Base-by-base conservation (phyloP, 2,113 vertebrate species). In the Pseudorasbora parva region DNA sequence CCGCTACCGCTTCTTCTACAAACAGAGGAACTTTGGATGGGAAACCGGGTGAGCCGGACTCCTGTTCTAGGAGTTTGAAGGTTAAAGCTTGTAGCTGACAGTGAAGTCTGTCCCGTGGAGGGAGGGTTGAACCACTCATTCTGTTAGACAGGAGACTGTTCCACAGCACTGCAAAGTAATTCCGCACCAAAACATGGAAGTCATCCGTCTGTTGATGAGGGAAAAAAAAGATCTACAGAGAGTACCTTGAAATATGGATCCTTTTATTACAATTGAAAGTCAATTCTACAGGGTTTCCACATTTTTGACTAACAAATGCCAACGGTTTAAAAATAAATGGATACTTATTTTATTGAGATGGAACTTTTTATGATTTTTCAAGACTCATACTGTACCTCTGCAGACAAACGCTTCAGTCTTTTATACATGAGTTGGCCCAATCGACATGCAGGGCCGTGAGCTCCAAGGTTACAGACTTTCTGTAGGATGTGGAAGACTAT, bases 401-500 rank as follows among this genome's bases (percentile, higher is more conserved):
- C 68, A 60, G 86, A 92, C 89, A 17, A 89, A 78, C 5, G 30
- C 37, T 84, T 86, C 37, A 30, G 92, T 21, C 92, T 93, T 73
- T 51, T 54, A 60, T 93, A 94, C 37, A 98, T 95, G 57, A 95
- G 81, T 1, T 88, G 86, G 0, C 93, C 94, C 0, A 94, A 86
- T 3, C 80, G 86, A 33, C 90, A 84, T 45, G 90, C 92, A 12
- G 89, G 86, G 0, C 54, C 81, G 0, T 88, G 88, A 25, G 82
- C 85, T 41, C 90, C 91, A 0, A 76, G 86, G 2, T 88, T 17
- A 0, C 90, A 91, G 0, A 93, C 23, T 41, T 95, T 97, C 62
- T 94, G 93, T 17, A 97, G 84, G 23, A 97, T 92, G 49, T 97
- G 95, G 85, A 96, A 97, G 4, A 97, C 86, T 21, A 98, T 96